Evolutionary conservation across 2,113 vertebrate genomes (phyloP), one percentile per base, ranked within the genome.

Genomic region (Centrocercus urophasianus): DNA sequence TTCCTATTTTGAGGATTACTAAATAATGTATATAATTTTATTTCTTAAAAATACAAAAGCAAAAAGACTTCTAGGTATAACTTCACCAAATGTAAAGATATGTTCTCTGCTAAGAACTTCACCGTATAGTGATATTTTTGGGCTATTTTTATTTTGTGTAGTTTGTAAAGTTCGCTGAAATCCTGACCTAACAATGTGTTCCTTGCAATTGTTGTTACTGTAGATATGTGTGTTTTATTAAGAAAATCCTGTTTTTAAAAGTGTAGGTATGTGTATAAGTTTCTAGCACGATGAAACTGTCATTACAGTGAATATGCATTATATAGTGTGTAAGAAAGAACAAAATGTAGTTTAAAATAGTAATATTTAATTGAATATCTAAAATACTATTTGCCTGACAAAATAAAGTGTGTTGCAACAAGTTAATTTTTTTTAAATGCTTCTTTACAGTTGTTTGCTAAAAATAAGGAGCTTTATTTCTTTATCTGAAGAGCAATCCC

Each of bases 41-140:
- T 92, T 96, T 95, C 90, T 95, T 96, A 94, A 97, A 93, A 88
- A 71, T 88, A 60, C 66, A 95, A 96, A 86, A 78, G 83, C 74
- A 77, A 96, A 94, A 89, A 91, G 47, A 93, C 91, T 97, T 93
- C 88, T 87, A 87, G 98, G 98, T 95, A 74, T 80, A 96, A 96
- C 92, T 98, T 97, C 98, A 98, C 97, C 97, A 97, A 97, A 98
- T 97, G 97, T 97, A 98, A 98, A 98, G 93, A 96, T 94, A 90
- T 13, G 72, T 96, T 95, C 83, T 95, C 88, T 93, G 85, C 93
- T 81, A 94, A 96, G 94, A 88, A 89, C 82, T 78, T 78, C 94
- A 79, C 83, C 2, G 4, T 95, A 67, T 93, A 81, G 45, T 93
- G 85, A 70, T 74, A 42, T 77, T 89, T 92, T 94, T 85, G 77